Evolutionary conservation across 2,888 invertebrate species (phyloP), one percentile per base, ranked within the genome.

Genomic region (Aelia acuminata): DNA sequence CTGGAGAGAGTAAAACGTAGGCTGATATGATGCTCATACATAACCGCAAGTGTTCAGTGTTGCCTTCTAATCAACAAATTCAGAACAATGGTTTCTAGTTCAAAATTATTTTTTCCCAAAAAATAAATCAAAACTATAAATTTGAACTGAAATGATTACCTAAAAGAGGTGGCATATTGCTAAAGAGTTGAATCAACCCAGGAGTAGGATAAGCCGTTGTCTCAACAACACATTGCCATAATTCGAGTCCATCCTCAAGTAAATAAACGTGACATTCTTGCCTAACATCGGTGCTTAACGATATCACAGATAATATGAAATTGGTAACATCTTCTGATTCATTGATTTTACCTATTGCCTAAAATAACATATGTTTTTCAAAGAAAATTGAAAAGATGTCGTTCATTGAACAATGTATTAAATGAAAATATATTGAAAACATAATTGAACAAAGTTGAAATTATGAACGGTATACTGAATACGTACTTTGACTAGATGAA

Each of bases 241-340:
- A 93, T 90, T 97, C 97, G 63, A 98, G 93, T 4, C 98, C 98
- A 92, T 99, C 98, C 92, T 98, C 98, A 90, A 98, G 93, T 87
- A 98, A 94, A 92, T 98, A 98, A 87, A 98, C 96, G 92, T 98
- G 97, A 0, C 96, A 94, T 88, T 95, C 94, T 80, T 89, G 89
- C 0, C 96, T 94, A 0, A 96, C 94, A 91, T 97, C 96, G 0
- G 98, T 97, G 88, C 96, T 96, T 89, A 95, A 92, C 89, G 94
- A 94, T 89, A 97, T 95, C 86, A 96, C 95, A 88, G 93, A 94
- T 89, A 94, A 91, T 50, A 95, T 92, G 91, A 95, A 93, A 88
- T 93, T 93, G 90, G 94, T 93, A 90, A 94, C 90, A 63, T 92
- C 91, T 70, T 92, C 91, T 90, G 93, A 93, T 84, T 93, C 92